phyloP scores from a whole-genome alignment of 2,797 vertebrate genomes.

The Neosilurus hyrtlii region DNA sequence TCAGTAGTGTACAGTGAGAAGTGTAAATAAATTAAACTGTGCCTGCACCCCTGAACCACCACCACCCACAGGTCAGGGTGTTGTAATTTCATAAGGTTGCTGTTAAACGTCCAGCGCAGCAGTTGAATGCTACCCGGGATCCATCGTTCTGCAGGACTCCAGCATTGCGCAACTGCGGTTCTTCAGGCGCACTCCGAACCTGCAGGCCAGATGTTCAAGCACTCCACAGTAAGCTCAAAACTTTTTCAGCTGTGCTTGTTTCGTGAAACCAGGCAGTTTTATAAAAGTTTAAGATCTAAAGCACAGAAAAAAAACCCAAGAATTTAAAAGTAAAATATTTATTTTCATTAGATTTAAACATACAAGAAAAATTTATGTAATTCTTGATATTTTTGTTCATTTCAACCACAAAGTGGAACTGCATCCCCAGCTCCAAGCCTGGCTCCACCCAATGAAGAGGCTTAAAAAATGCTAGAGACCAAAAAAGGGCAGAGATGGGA shows the following conservation, averaged over 20 bases:
- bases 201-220: slow-evolving; percentile 53
- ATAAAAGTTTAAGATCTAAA: not conserved
- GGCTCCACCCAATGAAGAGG: too few relatives aligned
- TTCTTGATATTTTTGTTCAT: too few relatives aligned
- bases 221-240: slow-evolving; percentile 30
- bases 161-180: not conserved
- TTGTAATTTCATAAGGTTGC: not conserved
- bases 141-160: not conserved
- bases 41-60: too few relatives aligned
- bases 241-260: slow-evolving; percentile 12
- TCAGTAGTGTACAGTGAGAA: too few relatives aligned
- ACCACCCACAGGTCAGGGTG: too few relatives aligned
- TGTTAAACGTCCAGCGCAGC: not conserved
- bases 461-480: too few relatives aligned
- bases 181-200: not conserved
- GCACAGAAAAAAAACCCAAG: not conserved
- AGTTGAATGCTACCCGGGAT: not conserved
- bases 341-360: not conserved
- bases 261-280: not conserved
- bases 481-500: too few relatives aligned
- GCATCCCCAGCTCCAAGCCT: too few relatives aligned
- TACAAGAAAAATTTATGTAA: too few relatives aligned
- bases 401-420: too few relatives aligned
- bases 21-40: not conserved
- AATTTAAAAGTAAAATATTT: not conserved